Evolutionary conservation across 2,113 vertebrate species (phyloP), one percentile per base, ranked within the genome.

Genomic region (Amazona vittata): DNA sequence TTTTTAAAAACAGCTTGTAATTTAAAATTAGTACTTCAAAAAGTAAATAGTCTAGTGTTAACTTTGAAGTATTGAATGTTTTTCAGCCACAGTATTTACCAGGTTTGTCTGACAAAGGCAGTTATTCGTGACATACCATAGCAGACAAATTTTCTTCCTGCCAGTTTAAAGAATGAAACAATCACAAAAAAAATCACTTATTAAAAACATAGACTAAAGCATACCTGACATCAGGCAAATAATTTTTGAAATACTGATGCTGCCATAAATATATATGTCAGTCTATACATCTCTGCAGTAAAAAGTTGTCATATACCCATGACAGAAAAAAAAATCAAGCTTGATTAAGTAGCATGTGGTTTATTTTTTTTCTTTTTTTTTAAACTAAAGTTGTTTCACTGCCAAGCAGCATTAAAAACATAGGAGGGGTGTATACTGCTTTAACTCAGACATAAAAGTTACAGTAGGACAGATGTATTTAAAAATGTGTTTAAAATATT

Each of bases 1-100:
- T 82, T 96, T 93, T 73, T 50, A 93, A 95, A 90, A 73, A 2
- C 39, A 86, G 11, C n/a, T 37, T 89, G 76, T 52, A 86, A 83
- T 94, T 90, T 89, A 90, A 93, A 84, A 82, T 75, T 69, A 65
- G 47, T 33, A 24, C 50, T 90, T 75, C 18, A 68, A 86, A 49
- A 52, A 60, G 17, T 5, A 52, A 74, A 74, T 67, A 90, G 43
- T 26, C 29, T 47, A 89, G 43, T 1, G 14, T 55, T 77, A 92
- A 70, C 68, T 93, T 77, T 65, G 49, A 94, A 80, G 18, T 60
- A 33, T 3, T 39, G 55, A 74, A 52, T 20, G 1, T 22, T 96
- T 90, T 77, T 46, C 79, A 78, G 10, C 50, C 71, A 50, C 15
- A 37, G 19, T 33, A 52, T 92, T 92, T 50, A 85, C 7, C 16